Base-by-base conservation (phyloP, 2,888 invertebrate genomes). In the Tromatobia lineatoria region DNA sequence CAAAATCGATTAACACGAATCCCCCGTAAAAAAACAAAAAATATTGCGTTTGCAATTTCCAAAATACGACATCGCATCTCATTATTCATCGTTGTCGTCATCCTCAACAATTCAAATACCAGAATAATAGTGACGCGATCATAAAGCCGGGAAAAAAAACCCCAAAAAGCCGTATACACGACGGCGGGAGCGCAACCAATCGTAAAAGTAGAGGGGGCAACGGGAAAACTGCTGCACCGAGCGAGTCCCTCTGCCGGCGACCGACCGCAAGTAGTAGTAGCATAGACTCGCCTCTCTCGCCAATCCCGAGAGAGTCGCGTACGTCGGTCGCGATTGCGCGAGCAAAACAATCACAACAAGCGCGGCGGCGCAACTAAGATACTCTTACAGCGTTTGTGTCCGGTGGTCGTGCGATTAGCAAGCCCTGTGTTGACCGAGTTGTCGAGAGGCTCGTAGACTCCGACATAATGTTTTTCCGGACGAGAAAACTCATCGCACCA, bases 291-390 rank as follows among this genome's bases (percentile, higher is more conserved):
- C 20, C n/a, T n/a, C n/a, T n/a, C n/a, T n/a, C 50, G 50, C 74
- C 38, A 42, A 66, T 66, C 75, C 52, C 54, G 52, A 52, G 75
- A 64, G 71, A 57, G 54, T 54, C 71, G 57, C 70, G 47, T 34
- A 47, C 64, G 47, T 75, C 47, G n/a, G 50, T 81, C 75, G 67
- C 66, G 54, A 34, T n/a, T 59, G 74, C 78, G 80, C 75, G 54
- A 77, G 34, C 54, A 79, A 85, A 74, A 79, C 82, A 82, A 82
- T 82, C 75, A 82, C 81, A 85, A 82, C 78, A 85, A 82, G 75
- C 79, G 34, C 54, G 71, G 34, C 54, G 71, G 71, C 82, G 83
- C 64, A 69, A 50, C 52, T 13, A 18, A n/a, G 61, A 64, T 18
- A 50, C 45, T 38, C 38, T 45, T 45, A n/a, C 50, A 34, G 23